Evolutionary conservation across 1,140 invertebrate species (phyloP).

Genomic region (Lordiphosa mommai): DNA sequence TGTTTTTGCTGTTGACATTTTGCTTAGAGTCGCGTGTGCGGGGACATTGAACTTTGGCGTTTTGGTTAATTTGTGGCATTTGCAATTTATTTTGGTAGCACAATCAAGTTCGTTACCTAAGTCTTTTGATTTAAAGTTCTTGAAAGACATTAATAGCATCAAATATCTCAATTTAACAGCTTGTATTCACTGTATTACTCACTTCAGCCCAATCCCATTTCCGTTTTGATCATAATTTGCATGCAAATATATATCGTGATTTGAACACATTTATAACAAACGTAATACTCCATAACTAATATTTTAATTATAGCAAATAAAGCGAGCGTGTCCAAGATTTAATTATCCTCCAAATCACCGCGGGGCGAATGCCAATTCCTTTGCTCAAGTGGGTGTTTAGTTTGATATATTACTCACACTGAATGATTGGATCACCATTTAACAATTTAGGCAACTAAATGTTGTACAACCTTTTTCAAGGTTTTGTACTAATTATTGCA

Average conservation of each 20-base stretch:
- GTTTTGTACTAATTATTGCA: conserved; percentile 59
- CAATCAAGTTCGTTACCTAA: conserved; percentile 38
- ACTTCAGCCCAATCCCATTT: conserved; percentile 32
- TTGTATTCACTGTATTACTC: no score
- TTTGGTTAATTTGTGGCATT: conserved; percentile 34
- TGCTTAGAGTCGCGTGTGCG: conserved; percentile 30
- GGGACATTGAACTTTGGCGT: conserved; percentile 55
- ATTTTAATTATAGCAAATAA: conserved; percentile 61
- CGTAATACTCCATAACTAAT: conserved; percentile 47
- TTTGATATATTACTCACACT: no score
- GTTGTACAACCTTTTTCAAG: conserved; percentile 55
- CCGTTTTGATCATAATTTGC: conserved; percentile 21
- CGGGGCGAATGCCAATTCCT: conserved; percentile 24
- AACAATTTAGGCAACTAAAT: conserved; percentile 8
- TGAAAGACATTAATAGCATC: background rate
- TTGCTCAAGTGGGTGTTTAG: no score
- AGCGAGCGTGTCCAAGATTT: conserved; percentile 28
- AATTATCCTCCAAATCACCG: conserved; percentile 32
- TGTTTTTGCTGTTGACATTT: conserved; percentile 44
- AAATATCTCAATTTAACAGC: background rate
- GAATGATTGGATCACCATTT: background rate
- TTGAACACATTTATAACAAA: conserved; percentile 36
- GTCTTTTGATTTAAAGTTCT: conserved; percentile 19
- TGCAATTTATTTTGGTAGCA: conserved; percentile 24
- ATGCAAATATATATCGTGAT: conserved; percentile 40